Evolutionary conservation across 37 sponge, comb jelly and placozoan species (phyloP), one percentile per base, ranked within the genome.

Genomic region (Cliona cf. orientalis): DNA sequence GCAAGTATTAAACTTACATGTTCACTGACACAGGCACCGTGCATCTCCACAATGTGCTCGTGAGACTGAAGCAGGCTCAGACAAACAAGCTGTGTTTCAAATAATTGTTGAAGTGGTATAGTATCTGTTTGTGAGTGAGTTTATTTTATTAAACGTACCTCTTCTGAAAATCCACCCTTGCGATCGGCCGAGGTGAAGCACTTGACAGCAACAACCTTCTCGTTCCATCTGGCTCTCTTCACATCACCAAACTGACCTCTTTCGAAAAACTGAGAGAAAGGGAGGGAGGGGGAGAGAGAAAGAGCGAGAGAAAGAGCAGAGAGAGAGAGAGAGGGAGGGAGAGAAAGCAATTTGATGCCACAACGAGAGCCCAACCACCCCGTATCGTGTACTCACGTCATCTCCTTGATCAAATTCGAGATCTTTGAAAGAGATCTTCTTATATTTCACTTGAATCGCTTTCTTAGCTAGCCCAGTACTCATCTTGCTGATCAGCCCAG

Each of bases 191-290:
- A 65, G 22, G 26, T 46, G 55, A 92, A 92, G 43, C 25, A 61
- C 81, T 92, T 92, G 19, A 92, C 88, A 36, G 92, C 92, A n/a
- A 92, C 92, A 11, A 42, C 44, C 12, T 77, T 57, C 14, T 40
- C 78, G 29, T 87, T 82, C 80, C 80, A 87, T 23, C 34, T 73
- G 0, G 92, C 92, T 33, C 71, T 83, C 17, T 75, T 75, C 29
- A 92, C 88, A 38, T 70, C 80, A 7, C 88, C 92, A 68, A 78
- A 92, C 45, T 69, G 63, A 4, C 92, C 92, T 28, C 80, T 38
- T 26, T 81, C 89, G 34, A 74, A 62, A 58, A 69, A 69, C 70
- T 69, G n/a, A n/a, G n/a, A n/a, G n/a, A n/a, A n/a, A n/a, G n/a
- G n/a, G n/a, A n/a, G n/a, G n/a, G n/a, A n/a, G n/a, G n/a, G n/a